phyloP scores from a whole-genome alignment of 2,888 invertebrate genomes.

The Melinopterus prodromus region DNA sequence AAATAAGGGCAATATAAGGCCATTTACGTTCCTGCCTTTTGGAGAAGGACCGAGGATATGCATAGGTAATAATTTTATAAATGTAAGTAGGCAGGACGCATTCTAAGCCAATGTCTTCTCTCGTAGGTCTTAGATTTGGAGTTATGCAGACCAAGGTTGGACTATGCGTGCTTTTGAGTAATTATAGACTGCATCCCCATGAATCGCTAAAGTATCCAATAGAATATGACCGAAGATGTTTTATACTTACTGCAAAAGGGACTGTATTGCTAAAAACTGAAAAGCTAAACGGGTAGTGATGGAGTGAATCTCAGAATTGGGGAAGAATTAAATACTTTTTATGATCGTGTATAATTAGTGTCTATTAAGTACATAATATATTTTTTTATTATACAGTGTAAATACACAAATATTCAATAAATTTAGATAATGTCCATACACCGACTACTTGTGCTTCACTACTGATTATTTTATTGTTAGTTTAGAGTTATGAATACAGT shows the following conservation, averaged over 20 bases:
- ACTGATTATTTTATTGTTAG: no score
- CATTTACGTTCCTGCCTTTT: conserved; percentile 27
- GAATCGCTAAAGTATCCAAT: conserved; percentile 6
- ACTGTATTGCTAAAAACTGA: not conserved
- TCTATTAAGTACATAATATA: no score
- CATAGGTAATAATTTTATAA: conserved; percentile 9
- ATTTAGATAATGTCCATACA: no score
- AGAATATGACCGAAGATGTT: not conserved
- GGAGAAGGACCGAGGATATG: conserved; percentile 31
- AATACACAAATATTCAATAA: no score
- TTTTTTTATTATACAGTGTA: no score
- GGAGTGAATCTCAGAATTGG: not conserved
- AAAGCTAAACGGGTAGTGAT: not conserved
- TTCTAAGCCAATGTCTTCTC: not conserved
- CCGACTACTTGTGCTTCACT: no score
- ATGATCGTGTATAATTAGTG: no score
- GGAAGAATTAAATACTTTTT: no score
- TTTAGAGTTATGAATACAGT: no score
- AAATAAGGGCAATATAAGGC: conserved; percentile 22
- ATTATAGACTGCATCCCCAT: not conserved
- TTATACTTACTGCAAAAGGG: not conserved
- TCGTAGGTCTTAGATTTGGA: conserved; percentile 30
- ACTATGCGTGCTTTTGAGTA: conserved; percentile 8
- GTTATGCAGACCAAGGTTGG: conserved; percentile 32
- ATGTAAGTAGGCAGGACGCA: not conserved